These are phyloP conservation scores for Chamaea fasciata DNA, from an alignment of 2,113 vertebrate species.

Conservation along the genomic window DNA sequence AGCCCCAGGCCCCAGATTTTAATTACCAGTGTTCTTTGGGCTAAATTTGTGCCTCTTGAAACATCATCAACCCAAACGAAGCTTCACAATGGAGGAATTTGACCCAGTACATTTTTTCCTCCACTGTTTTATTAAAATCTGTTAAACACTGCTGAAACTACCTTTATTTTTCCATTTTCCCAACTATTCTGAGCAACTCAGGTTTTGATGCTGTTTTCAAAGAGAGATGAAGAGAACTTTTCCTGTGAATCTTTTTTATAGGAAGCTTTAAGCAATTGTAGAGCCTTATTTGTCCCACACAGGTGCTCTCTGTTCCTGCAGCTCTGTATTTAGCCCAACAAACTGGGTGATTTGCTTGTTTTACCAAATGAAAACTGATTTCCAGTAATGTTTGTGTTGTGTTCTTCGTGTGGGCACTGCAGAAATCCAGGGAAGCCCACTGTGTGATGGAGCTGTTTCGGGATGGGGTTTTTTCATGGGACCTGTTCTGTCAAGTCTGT, in stretches of 20 bases:
- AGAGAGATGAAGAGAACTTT: neutral
- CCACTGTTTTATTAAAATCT: neutral
- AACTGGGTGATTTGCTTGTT: neutral
- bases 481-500: neutral
- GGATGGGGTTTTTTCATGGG: neutral
- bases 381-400: too few relatives aligned
- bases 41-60: neutral
- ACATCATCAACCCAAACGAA: neutral
- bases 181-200: neutral
- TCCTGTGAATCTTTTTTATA: neutral
- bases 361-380: neutral
- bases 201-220: neutral
- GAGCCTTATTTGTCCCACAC: neutral
- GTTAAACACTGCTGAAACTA: neutral
- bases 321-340: neutral
- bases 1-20: neutral
- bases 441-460: neutral
- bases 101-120: rapidly evolving
- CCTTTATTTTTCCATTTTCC: neutral
- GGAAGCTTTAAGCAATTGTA: neutral
- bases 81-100: neutral
- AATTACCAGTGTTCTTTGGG: conserved; percentile 1
- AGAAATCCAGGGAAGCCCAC: neutral
- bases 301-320: too few relatives aligned
- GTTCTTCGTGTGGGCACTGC: neutral